Evolutionary conservation across 2,113 vertebrate species (phyloP), one percentile per base, ranked within the genome.

Genomic region (Pygoscelis antarcticus): DNA sequence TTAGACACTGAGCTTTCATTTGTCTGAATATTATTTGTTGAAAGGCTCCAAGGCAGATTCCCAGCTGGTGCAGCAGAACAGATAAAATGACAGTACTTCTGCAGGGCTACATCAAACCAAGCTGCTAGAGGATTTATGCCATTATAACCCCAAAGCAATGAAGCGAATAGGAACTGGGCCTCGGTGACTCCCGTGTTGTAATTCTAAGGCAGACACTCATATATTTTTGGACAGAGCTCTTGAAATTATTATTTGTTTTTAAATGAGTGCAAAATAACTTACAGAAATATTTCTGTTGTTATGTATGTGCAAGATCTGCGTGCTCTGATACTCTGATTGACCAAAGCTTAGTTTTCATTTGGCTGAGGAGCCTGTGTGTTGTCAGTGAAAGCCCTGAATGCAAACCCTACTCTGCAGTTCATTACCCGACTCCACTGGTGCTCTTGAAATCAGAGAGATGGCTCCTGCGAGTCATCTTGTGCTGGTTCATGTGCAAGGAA

Each of bases 111-210:
- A 58, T 8, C 6, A 32, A 34, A 25, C 26, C 30, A 36, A 36
- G 42, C 52, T 76, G 60, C 44, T 25, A 42, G 61, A 74, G 51
- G 64, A 66, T 83, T 57, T 80, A 57, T 49, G 57, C 30, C 77
- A 32, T 32, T 58, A n/a, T 5, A 93, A 18, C 42, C 27, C 81
- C 10, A 80, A 79, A 87, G 57, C 85, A 66, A 62, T 0, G 0
- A 49, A 58, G 58, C 0, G 0, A 76, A 51, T 54, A 64, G 0
- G 0, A 68, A 74, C 38, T 3, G 16, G 51, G 29, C 57, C 55
- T 61, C 0, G 2, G 27, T 40, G 21, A 85, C 80, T 77, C 54
- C 29, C 1, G 2, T 9, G 18, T 27, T 80, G 14, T 19, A 93
- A 75, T 46, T 61, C 40, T 36, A 79, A 52, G 23, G 27, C 34